A percentile compares a stretch with the other conserved stretches of the same genome.
Conservation (phyloP, 2,797 vertebrate species). For the Podarcis lilfordi region DNA sequence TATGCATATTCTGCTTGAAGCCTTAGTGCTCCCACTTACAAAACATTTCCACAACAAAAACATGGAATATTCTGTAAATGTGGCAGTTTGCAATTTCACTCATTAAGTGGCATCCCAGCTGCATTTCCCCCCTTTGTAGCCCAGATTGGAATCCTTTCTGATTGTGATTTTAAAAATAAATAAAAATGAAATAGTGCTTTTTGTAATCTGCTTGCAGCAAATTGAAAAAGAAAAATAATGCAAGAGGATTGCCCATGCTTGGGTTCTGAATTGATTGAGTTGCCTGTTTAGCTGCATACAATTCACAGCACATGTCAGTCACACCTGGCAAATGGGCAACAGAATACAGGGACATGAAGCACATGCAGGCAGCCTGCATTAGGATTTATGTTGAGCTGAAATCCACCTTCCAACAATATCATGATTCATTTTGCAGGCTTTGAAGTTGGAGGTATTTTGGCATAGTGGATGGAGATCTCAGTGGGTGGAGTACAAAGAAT, state of each 20-base stretch:
- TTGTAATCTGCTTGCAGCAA: conserved; percentile 12
- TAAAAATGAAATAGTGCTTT: not conserved
- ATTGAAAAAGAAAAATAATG: not conserved
- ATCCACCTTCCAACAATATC: not conserved
- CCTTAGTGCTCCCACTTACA: conserved; percentile 11
- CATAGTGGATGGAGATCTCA: not conserved
- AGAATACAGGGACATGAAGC: not conserved
- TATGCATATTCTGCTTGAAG: conserved; percentile 17
- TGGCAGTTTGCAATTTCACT: conserved; percentile 16
- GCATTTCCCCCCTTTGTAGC: conserved; percentile 1
- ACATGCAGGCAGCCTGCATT: not conserved
- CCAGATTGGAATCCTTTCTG: not conserved
- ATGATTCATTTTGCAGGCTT: not conserved
- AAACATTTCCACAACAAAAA: conserved; percentile 11
- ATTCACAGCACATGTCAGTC: not conserved
- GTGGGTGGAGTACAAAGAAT: not conserved
- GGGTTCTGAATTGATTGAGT: not conserved
- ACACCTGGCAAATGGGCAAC: not conserved
- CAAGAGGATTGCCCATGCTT: not conserved
- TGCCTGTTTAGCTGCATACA: not conserved
- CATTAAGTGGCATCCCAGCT: conserved; percentile 19
- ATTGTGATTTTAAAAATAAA: not conserved
- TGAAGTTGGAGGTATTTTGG: not conserved
- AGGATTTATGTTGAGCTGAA: not conserved
- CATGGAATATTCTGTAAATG: not conserved